These are phyloP conservation scores for Agrochola lota DNA, from an alignment of 2,888 invertebrate species.

Conservation along the genomic window DNA sequence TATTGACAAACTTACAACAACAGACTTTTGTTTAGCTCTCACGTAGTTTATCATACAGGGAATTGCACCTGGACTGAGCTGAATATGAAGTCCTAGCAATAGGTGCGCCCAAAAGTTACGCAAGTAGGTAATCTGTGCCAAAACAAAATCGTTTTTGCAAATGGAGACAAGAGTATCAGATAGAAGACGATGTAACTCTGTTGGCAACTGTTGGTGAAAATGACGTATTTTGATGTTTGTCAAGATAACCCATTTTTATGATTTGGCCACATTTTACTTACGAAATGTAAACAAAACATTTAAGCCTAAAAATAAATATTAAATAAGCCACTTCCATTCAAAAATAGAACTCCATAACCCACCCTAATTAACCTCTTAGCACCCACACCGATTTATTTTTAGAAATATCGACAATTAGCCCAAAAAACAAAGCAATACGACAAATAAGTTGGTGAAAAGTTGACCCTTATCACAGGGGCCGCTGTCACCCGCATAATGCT, in stretches of 20 bases:
- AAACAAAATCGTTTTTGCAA: not conserved
- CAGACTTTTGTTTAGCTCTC: too few species aligned
- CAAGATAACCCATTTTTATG: not conserved
- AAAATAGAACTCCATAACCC: slow-evolving; percentile 36
- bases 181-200: not conserved
- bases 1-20: not conserved
- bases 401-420: slow-evolving; percentile 59
- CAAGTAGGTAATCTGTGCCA: not conserved
- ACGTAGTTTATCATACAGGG: too few species aligned
- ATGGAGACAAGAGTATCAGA: not conserved
- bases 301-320: slow-evolving; percentile 11
- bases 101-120: not conserved
- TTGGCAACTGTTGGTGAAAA: slow-evolving; percentile 2
- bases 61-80: not conserved
- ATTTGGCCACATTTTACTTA: not conserved
- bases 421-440: slow-evolving; percentile 56
- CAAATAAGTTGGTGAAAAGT: slow-evolving; percentile 73
- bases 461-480: slow-evolving; percentile 72
- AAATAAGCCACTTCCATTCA: not conserved
- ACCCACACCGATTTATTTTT: slow-evolving; percentile 45
- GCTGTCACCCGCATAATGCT: slow-evolving; percentile 69
- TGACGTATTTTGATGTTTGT: not conserved
- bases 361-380: slow-evolving; percentile 33
- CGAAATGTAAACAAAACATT: not conserved
- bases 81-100: not conserved